These are phyloP conservation scores for Eudemis profundana DNA, from an alignment of 2,888 invertebrate genomes.

Conservation along the genomic window DNA sequence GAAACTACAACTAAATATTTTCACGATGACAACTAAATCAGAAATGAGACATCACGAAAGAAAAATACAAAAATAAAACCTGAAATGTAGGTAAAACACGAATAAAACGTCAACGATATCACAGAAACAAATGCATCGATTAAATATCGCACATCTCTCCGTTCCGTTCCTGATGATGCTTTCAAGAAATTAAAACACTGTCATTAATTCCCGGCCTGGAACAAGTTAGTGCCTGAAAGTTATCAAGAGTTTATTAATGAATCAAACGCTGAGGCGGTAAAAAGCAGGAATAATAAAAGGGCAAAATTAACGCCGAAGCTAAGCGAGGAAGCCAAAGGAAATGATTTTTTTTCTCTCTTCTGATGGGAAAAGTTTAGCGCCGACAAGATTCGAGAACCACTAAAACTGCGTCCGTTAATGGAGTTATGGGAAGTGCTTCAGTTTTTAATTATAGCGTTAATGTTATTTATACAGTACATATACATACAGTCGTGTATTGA, in stretches of 20 bases:
- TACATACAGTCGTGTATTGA: too few species aligned
- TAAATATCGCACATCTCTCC: conserved; percentile 29
- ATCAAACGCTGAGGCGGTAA: conserved; percentile 57
- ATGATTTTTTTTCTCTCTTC: conserved; percentile 57
- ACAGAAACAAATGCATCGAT: conserved; percentile 2
- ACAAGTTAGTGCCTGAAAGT: conserved; percentile 55
- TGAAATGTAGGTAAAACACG: too few species aligned
- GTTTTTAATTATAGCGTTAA: conserved; percentile 43
- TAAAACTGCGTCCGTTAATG: conserved; percentile 60
- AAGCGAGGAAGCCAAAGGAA: conserved; percentile 57
- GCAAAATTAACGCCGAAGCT: conserved; percentile 53
- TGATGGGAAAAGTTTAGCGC: conserved; percentile 65
- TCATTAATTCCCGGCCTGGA: conserved; percentile 55
- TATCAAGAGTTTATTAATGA: conserved; percentile 59
- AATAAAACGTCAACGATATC: background rate
- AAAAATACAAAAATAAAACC: too few species aligned
- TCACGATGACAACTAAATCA: too few species aligned
- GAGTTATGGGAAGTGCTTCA: conserved; percentile 50
- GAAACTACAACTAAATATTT: too few species aligned
- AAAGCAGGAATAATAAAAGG: conserved; percentile 54
- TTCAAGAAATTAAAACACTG: conserved; percentile 45
- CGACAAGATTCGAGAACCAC: conserved; percentile 59
- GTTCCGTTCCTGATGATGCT: conserved; percentile 17
- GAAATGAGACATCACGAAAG: too few species aligned
- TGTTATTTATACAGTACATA: conserved; percentile 10